These are phyloP conservation scores for Luffia ferchaultella DNA, from an alignment of 2,888 invertebrate genomes.

Conservation along the genomic window DNA sequence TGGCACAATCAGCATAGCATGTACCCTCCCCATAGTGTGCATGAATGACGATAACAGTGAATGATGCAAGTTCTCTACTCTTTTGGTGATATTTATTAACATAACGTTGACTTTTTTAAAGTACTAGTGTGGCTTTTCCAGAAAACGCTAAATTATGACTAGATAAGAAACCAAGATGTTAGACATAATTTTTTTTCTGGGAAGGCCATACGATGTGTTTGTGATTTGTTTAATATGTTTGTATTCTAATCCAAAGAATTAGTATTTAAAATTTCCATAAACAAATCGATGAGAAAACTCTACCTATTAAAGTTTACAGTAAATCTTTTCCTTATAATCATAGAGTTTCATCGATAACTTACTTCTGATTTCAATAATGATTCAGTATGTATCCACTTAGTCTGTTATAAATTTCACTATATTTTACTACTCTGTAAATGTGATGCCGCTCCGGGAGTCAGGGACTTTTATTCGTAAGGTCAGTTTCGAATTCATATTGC, in stretches of 20 bases:
- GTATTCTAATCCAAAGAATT: no score
- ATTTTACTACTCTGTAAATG: conserved; percentile 49
- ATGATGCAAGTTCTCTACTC: conserved; percentile 1
- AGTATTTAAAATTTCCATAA: no score
- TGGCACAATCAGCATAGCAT: conserved; percentile 57
- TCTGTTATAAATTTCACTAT: conserved; percentile 33
- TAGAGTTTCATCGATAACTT: no score
- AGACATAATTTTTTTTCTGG: no score
- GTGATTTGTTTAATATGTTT: no score
- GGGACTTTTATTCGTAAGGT: conserved; percentile 58
- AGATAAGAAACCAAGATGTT: no score
- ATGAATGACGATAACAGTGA: not conserved
- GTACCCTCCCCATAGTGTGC: conserved; percentile 12
- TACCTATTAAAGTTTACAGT: no score
- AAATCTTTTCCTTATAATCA: no score
- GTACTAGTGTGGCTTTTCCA: not conserved
- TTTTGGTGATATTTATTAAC: not conserved
- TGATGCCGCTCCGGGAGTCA: conserved; percentile 63
- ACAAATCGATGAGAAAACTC: no score
- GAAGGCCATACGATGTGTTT: no score
- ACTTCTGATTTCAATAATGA: not conserved
- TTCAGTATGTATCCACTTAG: not conserved
- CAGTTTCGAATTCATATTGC: conserved; percentile 43
- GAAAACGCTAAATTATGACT: no score
- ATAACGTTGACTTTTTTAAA: not conserved